Evolutionary conservation across 2,888 invertebrate genomes (phyloP).

Genomic region (Archips crataeganus): DNA sequence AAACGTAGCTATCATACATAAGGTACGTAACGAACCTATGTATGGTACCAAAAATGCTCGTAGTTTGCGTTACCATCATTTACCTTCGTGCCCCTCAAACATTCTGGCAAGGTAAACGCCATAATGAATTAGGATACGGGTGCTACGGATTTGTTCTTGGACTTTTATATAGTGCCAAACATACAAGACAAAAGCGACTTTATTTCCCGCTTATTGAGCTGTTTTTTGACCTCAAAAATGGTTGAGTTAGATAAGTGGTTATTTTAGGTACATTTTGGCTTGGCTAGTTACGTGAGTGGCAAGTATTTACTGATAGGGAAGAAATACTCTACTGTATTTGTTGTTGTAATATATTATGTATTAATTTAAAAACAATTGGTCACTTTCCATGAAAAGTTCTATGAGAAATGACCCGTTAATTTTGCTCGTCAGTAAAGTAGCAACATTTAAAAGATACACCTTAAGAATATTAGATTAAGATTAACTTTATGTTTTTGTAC

Average conservation of each 20-base stretch:
- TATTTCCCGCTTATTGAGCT: neutral
- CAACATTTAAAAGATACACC: too few species aligned
- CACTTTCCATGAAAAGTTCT: too few species aligned
- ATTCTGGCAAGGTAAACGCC: slow-evolving; percentile 26
- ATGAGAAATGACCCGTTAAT: too few species aligned
- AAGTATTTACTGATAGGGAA: neutral
- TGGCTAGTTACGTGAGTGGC: neutral
- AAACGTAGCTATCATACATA: too few species aligned
- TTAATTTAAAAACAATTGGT: too few species aligned
- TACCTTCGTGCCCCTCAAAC: neutral
- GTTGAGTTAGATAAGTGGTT: neutral
- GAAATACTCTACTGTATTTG: too few species aligned
- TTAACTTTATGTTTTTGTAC: too few species aligned
- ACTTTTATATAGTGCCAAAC: neutral
- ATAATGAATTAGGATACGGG: slow-evolving; percentile 37
- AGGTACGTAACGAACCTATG: too few species aligned
- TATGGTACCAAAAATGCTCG: neutral
- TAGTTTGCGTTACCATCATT: neutral
- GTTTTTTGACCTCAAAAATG: neutral
- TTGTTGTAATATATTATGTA: too few species aligned
- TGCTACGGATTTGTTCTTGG: slow-evolving; percentile 22
- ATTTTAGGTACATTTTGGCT: neutral
- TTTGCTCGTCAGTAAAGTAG: too few species aligned
- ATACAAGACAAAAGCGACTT: neutral
- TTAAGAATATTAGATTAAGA: too few species aligned